A percentile compares a stretch with the other conserved stretches of the same genome.
These are phyloP conservation scores for Popillia japonica DNA, from an alignment of 1,140 invertebrate species.

Conservation along the genomic window DNA sequence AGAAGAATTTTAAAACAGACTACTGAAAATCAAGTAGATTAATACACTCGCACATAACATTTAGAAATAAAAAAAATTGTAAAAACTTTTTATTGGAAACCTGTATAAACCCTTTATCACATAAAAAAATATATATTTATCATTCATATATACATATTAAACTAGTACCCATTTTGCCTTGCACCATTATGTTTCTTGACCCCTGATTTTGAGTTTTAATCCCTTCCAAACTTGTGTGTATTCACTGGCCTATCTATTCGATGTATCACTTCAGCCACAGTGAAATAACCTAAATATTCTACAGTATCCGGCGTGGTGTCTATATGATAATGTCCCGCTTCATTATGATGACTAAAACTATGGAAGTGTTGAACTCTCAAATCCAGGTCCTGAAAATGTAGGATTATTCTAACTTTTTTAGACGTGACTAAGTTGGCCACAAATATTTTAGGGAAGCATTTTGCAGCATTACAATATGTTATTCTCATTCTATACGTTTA, in stretches of 20 bases:
- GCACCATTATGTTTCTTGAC: background rate
- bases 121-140: constrained; percentile 17
- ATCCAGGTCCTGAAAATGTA: constrained; percentile 76
- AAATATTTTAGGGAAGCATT: too few relatives aligned
- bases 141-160: background rate
- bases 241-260: constrained; percentile 80
- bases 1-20: constrained; percentile 6
- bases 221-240: constrained; percentile 66
- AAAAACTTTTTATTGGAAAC: background rate
- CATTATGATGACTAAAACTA: constrained; percentile 84
- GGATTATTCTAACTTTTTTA: too few relatives aligned
- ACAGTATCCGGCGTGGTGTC: constrained; percentile 87
- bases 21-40: background rate
- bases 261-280: constrained; percentile 76
- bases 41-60: background rate
- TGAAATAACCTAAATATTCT: constrained; percentile 89
- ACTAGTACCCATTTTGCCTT: background rate
- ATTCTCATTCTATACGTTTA: too few relatives aligned
- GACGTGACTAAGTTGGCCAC: too few relatives aligned
- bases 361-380: constrained; percentile 94
- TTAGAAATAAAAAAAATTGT: background rate
- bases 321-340: constrained; percentile 96
- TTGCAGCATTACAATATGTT: too few relatives aligned
- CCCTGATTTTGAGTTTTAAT: constrained; percentile 57
- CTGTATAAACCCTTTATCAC: background rate